Conservation (phyloP, 2,888 invertebrate species). For the Tipula confusa region DNA sequence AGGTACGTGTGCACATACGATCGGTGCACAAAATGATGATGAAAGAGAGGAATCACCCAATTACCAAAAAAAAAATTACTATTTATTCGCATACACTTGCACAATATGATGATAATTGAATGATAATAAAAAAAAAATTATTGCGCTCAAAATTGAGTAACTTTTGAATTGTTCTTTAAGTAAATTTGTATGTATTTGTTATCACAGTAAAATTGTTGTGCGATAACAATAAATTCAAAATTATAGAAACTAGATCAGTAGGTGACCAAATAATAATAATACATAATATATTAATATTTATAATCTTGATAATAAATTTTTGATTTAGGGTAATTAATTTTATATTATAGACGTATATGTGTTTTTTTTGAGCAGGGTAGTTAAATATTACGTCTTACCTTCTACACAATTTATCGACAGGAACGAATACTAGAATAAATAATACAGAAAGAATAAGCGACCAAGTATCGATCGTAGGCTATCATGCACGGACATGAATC, state of each 20-base stretch:
- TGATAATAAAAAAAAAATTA: neutral
- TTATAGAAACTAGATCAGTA: conserved; percentile 3
- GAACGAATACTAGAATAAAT: too few relatives aligned
- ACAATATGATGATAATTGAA: neutral
- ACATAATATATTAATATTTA: neutral
- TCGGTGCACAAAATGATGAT: neutral
- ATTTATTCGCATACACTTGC: neutral
- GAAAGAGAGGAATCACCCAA: neutral
- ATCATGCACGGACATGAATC: too few relatives aligned
- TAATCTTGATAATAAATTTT: neutral
- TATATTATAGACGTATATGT: too few relatives aligned
- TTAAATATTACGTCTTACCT: too few relatives aligned
- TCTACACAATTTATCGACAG: too few relatives aligned
- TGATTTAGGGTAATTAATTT: neutral
- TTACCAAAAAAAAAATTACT: neutral
- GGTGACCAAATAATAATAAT: conserved; percentile 5
- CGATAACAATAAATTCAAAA: neutral
- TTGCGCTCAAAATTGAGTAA: neutral
- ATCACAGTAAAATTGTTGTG: neutral
- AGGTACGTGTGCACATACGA: neutral
- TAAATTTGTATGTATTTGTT: neutral
- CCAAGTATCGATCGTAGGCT: too few relatives aligned
- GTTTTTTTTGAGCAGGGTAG: too few relatives aligned
- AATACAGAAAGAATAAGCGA: too few relatives aligned
- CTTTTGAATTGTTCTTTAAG: neutral